phyloP scores from a whole-genome alignment of 2,113 vertebrate genomes.

The Lanius collurio region DNA sequence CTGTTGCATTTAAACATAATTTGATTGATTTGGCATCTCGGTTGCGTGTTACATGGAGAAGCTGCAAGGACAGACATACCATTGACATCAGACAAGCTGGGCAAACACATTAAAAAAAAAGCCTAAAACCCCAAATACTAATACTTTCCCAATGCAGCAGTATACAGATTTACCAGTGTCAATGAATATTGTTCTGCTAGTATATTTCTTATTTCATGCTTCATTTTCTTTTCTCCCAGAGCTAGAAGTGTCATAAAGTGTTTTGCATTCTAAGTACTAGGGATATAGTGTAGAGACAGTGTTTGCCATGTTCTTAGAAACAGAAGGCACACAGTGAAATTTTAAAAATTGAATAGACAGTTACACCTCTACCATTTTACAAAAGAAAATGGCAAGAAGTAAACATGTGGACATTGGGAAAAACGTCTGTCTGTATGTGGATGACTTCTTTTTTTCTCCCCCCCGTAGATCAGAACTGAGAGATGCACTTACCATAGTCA shows the following conservation, averaged over 20 bases:
- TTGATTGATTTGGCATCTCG: neutral
- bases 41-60: neutral
- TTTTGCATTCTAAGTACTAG: conserved; percentile 63
- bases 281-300: conserved; percentile 55
- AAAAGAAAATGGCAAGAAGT: neutral
- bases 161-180: conserved; percentile 49
- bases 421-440: neutral
- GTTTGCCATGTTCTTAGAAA: conserved; percentile 42
- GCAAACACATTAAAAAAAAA: neutral
- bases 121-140: neutral
- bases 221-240: conserved; percentile 68
- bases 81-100: neutral
- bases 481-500: neutral
- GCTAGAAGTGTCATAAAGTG: conserved; percentile 64
- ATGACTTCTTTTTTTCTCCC: neutral
- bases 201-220: conserved; percentile 75
- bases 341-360: neutral
- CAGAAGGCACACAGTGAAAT: conserved; percentile 6
- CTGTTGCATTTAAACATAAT: neutral
- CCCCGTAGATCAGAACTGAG: neutral
- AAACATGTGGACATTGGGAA: neutral
- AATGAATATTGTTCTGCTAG: conserved; percentile 71
- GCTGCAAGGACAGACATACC: neutral
- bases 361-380: neutral
- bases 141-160: neutral